Conservation (phyloP, 2,797 vertebrate genomes). For the Microctenopoma stevenorrisi region DNA sequence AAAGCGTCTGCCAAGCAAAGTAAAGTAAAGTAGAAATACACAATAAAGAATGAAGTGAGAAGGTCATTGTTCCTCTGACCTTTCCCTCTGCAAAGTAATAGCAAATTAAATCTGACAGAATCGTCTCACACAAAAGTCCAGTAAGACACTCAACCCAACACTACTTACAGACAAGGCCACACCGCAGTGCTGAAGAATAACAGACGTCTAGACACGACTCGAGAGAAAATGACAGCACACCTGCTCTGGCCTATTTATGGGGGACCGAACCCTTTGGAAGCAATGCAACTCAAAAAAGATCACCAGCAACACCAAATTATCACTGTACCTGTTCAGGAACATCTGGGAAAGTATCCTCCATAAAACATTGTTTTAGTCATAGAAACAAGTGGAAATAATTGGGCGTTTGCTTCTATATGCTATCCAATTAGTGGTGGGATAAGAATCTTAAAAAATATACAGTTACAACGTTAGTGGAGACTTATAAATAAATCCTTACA, state of each 20-base stretch:
- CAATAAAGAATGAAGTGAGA: slow-evolving; percentile 3
- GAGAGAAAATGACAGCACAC: slow-evolving; percentile 38
- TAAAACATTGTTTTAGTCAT: slow-evolving; percentile 44
- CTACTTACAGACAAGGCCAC: slow-evolving; percentile 54
- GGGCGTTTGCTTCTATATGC: slow-evolving; percentile 7
- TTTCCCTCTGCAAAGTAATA: slow-evolving; percentile 35
- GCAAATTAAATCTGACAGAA: slow-evolving; percentile 52
- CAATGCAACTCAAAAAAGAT: slow-evolving; percentile 13
- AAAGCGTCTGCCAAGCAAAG: no score
- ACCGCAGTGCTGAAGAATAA: slow-evolving; percentile 31
- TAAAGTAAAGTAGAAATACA: not conserved
- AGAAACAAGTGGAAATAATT: slow-evolving; percentile 35
- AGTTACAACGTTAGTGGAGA: slow-evolving; percentile 24
- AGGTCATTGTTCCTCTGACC: slow-evolving; percentile 40
- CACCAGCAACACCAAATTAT: slow-evolving; percentile 29
- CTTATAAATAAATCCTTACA: not conserved
- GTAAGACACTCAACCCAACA: slow-evolving; percentile 22
- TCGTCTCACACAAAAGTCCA: slow-evolving; percentile 44
- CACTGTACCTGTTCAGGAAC: slow-evolving; percentile 35
- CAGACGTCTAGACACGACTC: slow-evolving; percentile 39
- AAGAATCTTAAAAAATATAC: slow-evolving; percentile 52
- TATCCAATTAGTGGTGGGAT: slow-evolving; percentile 60
- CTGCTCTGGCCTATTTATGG: slow-evolving; percentile 30
- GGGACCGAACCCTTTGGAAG: slow-evolving; percentile 26
- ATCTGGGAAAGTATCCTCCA: slow-evolving; percentile 40